Conservation (phyloP, 2,888 invertebrate species). For the Cephonodes hylas region DNA sequence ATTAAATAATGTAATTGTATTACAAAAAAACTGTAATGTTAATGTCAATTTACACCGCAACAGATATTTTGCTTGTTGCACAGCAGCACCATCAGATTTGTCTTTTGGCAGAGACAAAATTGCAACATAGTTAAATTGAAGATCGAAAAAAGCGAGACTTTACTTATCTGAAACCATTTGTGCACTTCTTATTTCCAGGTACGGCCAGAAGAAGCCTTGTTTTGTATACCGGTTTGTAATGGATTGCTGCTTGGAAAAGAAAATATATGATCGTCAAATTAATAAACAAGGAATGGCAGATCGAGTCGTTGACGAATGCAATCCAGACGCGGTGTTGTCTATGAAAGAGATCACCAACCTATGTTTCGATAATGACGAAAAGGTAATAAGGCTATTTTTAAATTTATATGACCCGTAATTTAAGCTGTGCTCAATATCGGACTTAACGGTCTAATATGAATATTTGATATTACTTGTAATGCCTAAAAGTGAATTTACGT, state of each 20-base stretch:
- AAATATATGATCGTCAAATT: constrained; percentile 98
- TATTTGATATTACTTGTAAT: no score
- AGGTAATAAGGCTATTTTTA: constrained; percentile 56
- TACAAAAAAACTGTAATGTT: no score
- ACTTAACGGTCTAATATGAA: background rate
- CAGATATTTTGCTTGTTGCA: background rate
- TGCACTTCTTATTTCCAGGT: constrained; percentile 80
- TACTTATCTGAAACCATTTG: no score
- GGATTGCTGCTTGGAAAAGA: constrained; percentile 98
- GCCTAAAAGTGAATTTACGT: no score
- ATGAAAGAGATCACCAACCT: constrained; percentile 94
- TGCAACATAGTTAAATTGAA: background rate
- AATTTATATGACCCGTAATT: background rate
- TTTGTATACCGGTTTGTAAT: constrained; percentile 98
- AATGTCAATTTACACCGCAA: background rate
- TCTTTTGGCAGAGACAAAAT: background rate
- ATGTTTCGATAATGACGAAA: constrained; percentile 93
- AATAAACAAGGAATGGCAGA: constrained; percentile 99
- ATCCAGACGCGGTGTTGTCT: constrained; percentile 96
- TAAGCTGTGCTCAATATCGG: no score
- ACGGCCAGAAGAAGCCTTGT: constrained; percentile 96
- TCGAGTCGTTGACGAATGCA: constrained; percentile 98
- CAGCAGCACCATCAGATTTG: no score
- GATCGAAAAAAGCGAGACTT: no score
- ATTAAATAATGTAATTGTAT: no score